These are phyloP conservation scores for Dryococelus australis DNA, from an alignment of 2,888 invertebrate species.

Conservation along the genomic window DNA sequence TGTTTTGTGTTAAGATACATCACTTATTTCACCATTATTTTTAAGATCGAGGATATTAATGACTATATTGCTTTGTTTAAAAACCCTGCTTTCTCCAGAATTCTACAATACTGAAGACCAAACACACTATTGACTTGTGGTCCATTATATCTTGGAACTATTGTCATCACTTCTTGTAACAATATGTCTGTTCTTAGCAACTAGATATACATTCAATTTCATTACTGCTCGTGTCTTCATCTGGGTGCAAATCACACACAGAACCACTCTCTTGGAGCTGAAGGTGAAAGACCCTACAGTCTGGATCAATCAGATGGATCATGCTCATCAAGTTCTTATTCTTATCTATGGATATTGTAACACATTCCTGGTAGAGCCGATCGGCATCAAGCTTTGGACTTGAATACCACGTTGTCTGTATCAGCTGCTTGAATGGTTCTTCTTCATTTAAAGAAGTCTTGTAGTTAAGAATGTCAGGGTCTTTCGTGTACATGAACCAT, in stretches of 20 bases:
- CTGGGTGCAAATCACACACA: background rate
- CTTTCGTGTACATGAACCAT: too few relatives aligned
- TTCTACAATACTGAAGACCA: background rate
- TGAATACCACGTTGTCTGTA: too few relatives aligned
- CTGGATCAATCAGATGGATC: background rate
- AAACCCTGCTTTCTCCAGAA: too few relatives aligned
- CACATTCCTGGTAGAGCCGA: background rate
- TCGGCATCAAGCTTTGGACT: background rate
- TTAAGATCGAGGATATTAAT: too few relatives aligned
- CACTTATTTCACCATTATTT: background rate
- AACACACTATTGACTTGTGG: background rate
- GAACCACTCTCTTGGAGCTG: background rate
- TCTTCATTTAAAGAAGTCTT: too few relatives aligned
- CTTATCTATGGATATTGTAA: conserved; percentile 13
- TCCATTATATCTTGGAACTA: background rate
- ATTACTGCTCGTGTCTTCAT: background rate
- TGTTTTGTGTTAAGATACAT: background rate
- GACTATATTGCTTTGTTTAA: too few relatives aligned
- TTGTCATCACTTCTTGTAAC: background rate
- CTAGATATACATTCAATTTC: background rate
- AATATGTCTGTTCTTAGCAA: background rate
- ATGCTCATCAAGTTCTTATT: conserved; percentile 19
- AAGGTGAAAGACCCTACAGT: background rate
- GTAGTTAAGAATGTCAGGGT: too few relatives aligned
- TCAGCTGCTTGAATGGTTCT: too few relatives aligned